phyloP scores from a whole-genome alignment of 1,140 invertebrate genomes.

The Drosophila murphyi region DNA sequence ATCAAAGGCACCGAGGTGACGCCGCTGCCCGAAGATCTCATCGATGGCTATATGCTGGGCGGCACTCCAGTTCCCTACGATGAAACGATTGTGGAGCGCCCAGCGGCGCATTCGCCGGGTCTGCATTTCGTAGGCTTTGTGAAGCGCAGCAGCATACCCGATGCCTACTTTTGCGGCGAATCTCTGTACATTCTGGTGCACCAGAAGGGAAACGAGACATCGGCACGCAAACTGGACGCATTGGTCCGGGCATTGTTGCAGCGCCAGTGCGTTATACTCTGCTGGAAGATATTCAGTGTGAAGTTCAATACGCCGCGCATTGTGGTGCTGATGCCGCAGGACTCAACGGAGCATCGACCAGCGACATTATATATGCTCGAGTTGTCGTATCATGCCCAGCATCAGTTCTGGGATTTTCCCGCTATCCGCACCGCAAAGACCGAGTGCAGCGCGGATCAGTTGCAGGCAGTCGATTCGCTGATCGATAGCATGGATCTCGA shows the following conservation, averaged over 20 bases:
- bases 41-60: slow-evolving; percentile 80
- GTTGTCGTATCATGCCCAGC: slow-evolving; percentile 70
- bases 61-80: slow-evolving; percentile 77
- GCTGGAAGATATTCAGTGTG: slow-evolving; percentile 75
- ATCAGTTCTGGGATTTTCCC: slow-evolving; percentile 79
- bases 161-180: slow-evolving; percentile 72
- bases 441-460: slow-evolving; percentile 59
- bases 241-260: slow-evolving; percentile 62
- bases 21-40: slow-evolving; percentile 59
- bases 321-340: slow-evolving; percentile 69
- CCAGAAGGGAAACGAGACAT: slow-evolving; percentile 51
- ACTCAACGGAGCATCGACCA: slow-evolving; percentile 54
- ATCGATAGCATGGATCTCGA: slow-evolving; percentile 76
- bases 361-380: slow-evolving; percentile 73
- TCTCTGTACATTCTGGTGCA: slow-evolving; percentile 72
- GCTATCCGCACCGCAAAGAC: slow-evolving; percentile 62
- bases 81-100: slow-evolving; percentile 56
- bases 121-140: slow-evolving; percentile 76
- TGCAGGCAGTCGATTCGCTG: slow-evolving; percentile 66
- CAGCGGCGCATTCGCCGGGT: slow-evolving; percentile 52
- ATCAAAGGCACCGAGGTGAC: slow-evolving; percentile 66
- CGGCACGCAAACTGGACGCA: slow-evolving; percentile 73
- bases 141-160: slow-evolving; percentile 56
- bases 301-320: slow-evolving; percentile 67
- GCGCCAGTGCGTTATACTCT: slow-evolving; percentile 60